A percentile compares a stretch with the other conserved stretches of the same genome.
These are phyloP conservation scores for Elephantulus edwardii DNA, from an alignment of 2,113 vertebrate genomes.

Conservation along the genomic window DNA sequence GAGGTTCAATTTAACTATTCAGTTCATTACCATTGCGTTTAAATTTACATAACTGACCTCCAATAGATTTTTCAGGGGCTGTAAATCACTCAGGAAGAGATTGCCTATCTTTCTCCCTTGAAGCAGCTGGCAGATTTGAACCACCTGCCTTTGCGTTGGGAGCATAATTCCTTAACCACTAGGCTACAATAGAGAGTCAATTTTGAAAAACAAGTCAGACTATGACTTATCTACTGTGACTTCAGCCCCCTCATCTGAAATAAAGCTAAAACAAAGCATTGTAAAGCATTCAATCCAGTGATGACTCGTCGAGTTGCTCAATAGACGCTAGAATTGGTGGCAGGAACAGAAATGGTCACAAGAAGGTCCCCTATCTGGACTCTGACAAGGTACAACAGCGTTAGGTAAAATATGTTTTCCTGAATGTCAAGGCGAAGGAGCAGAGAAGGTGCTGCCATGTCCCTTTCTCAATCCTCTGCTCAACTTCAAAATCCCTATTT, in stretches of 20 bases:
- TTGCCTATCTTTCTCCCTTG: too few relatives aligned
- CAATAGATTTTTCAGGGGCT: too few relatives aligned
- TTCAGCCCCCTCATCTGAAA: neutral
- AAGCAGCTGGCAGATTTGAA: too few relatives aligned
- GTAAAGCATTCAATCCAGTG: neutral
- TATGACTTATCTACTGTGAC: neutral
- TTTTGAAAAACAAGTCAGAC: neutral
- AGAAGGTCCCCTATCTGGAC: neutral
- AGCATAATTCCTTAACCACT: too few relatives aligned
- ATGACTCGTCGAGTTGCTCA: neutral
- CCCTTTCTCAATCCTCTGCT: neutral
- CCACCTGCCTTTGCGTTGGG: too few relatives aligned
- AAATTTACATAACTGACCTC: too few relatives aligned
- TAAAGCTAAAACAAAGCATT: constrained; percentile 19
- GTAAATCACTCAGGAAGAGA: too few relatives aligned
- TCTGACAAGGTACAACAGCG: neutral
- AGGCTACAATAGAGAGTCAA: too few relatives aligned
- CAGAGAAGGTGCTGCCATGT: neutral
- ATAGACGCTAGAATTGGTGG: neutral
- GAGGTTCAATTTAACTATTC: too few relatives aligned
- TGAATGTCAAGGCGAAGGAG: neutral
- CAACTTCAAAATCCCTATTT: neutral
- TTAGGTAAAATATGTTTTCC: neutral
- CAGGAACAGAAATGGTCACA: neutral
- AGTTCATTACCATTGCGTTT: too few relatives aligned